phyloP scores from a whole-genome alignment of 2,888 invertebrate species.

The Chymomyza procnemis region DNA sequence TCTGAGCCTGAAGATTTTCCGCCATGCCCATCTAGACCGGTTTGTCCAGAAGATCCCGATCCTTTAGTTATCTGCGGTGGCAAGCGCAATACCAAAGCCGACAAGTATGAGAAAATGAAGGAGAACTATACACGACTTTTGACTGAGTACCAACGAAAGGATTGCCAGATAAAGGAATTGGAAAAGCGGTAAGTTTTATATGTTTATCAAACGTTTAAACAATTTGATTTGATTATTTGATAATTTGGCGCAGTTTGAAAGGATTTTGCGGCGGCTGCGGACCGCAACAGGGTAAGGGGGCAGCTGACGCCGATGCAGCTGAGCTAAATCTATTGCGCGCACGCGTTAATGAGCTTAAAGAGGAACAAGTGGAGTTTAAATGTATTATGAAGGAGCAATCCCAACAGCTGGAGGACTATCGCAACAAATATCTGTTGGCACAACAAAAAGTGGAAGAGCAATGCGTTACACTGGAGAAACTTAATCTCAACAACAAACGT shows the following conservation, averaged over 20 bases:
- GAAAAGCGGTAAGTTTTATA: constrained; percentile 57
- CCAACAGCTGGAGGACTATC: constrained; percentile 76
- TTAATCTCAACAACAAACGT: constrained; percentile 76
- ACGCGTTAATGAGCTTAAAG: constrained; percentile 72
- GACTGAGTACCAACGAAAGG: constrained; percentile 72
- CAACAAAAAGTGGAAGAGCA: constrained; percentile 78
- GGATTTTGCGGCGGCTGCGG: constrained; percentile 55
- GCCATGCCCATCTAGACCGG: constrained; percentile 4
- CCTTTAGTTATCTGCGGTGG: constrained; percentile 57
- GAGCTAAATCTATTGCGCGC: constrained; percentile 68
- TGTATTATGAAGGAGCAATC: constrained; percentile 77
- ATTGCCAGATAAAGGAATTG: constrained; percentile 73
- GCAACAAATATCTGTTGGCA: constrained; percentile 75
- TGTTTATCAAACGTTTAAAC: too few relatives aligned
- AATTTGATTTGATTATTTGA: too few relatives aligned
- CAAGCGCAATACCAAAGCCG: constrained; percentile 61
- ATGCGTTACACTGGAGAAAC: constrained; percentile 72
- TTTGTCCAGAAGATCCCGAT: constrained; percentile 60
- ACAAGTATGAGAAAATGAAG: constrained; percentile 71
- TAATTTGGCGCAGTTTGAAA: constrained; percentile 51
- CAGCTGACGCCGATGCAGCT: constrained; percentile 63
- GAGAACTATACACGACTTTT: constrained; percentile 74
- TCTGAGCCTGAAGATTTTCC: constrained; percentile 13
- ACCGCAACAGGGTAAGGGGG: constrained; percentile 34
- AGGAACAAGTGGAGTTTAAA: constrained; percentile 76